Base-by-base conservation (phyloP, 2,113 vertebrate species). In the Speoplatyrhinus poulsoni region DNA sequence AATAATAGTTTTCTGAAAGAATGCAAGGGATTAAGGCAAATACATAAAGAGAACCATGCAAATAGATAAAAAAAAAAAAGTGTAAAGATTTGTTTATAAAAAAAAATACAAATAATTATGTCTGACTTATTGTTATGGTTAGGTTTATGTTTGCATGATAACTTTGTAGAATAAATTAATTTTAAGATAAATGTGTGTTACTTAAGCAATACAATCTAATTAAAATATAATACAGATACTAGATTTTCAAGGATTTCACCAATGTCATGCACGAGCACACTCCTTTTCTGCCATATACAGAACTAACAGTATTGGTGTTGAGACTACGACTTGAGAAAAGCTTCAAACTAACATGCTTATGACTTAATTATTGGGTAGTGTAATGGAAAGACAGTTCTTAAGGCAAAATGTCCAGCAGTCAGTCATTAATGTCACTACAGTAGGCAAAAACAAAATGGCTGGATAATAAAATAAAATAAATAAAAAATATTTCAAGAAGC, bases 241-340 rank as follows among this genome's bases (percentile, higher is more conserved):
- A 66, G 72, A 62, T 58, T 80, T 79, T 80, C 69, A 82, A 64
- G 50, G 62, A 72, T 71, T 81, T 80, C 70, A 84, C 50, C 71
- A 65, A 72, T 83, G 75, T 83, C 85, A 89, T 90, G 85, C 89
- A 81, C 69, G 63, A 82, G 76, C 72, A 70, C 65, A 56, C 57
- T 55, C 58, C 70, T 59, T 69, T 82, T 70, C 65, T 73, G 71
- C 62, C 63, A 59, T 63, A 71, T 7, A 13, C 4, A 83, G n/a
- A 57, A 57, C 55, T 19, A 56, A 17, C 32, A 75, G 63, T 70
- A 70, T 26, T 70, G 78, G 72, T 77, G 76, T 76, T 36, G 13
- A 9, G 11, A 13, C 48, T 46, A 88, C 82, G 53, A 69, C 58
- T 65, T 16, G 19, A 56, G 11, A 62, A 12, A 49, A 6, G n/a